These are phyloP conservation scores for Dendrocincla fuliginosa DNA, from an alignment of 2,797 vertebrate species.

Conservation along the genomic window DNA sequence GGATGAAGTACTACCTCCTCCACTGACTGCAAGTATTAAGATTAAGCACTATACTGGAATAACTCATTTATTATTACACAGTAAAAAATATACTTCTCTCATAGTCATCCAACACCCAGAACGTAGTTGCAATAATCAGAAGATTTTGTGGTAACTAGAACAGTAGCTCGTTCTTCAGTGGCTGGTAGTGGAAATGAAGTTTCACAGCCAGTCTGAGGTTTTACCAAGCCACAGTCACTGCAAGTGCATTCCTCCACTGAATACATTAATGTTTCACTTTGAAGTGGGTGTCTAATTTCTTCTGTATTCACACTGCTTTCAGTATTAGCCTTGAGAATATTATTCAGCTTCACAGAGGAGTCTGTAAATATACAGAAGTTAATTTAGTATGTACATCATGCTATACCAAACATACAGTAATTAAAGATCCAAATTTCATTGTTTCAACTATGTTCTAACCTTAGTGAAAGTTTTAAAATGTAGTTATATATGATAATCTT, in stretches of 20 bases:
- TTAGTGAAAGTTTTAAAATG: background rate
- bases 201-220: constrained; percentile 50
- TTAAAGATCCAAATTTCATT: background rate
- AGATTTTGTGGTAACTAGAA: constrained; percentile 85
- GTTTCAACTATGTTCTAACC: background rate
- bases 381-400: background rate
- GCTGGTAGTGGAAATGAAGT: constrained; percentile 81
- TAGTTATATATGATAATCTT: background rate
- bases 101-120: constrained; percentile 30
- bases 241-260: constrained; percentile 70
- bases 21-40: background rate
- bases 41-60: background rate
- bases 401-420: background rate
- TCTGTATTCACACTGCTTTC: background rate
- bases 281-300: background rate
- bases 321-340: background rate
- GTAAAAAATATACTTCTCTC: constrained; percentile 21
- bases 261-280: constrained; percentile 50
- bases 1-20: background rate
- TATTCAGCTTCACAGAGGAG: constrained; percentile 12
- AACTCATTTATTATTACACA: background rate
- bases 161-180: constrained; percentile 82
- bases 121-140: constrained; percentile 67
- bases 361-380: constrained; percentile 25
- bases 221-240: constrained; percentile 60